These are phyloP conservation scores for Thera britannica DNA, from an alignment of 2,888 invertebrate species.

Conservation along the genomic window DNA sequence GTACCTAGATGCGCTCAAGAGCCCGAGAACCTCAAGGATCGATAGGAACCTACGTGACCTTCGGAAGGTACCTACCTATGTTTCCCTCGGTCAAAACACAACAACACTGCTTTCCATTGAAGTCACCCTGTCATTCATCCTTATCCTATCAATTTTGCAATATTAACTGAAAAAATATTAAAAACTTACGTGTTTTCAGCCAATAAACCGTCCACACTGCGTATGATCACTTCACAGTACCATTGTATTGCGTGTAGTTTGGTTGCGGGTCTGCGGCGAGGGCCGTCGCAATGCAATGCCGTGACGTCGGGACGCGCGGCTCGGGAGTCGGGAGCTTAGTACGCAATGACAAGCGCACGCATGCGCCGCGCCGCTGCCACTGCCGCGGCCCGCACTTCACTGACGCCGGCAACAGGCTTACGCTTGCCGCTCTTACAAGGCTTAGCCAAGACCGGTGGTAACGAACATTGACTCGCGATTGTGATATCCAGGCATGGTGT, in stretches of 20 bases:
- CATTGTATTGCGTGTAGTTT: conserved; percentile 6
- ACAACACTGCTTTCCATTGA: background rate
- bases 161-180: background rate
- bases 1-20: background rate
- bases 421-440: no score
- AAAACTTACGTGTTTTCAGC: conserved; percentile 10
- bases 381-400: conserved; percentile 2
- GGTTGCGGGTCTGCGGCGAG: background rate
- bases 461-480: background rate
- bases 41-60: background rate
- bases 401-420: background rate
- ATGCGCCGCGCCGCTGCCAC: conserved; percentile 18
- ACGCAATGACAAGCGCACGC: conserved; percentile 16
- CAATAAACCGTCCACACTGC: background rate
- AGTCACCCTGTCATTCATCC: background rate
- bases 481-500: background rate
- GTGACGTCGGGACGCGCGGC: background rate
- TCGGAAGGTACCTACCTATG: background rate
- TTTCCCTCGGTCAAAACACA: conserved; percentile 13
- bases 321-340: background rate
- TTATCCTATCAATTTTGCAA: background rate
- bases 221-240: conserved; percentile 8
- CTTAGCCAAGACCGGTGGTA: no score
- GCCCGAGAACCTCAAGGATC: background rate
- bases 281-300: background rate